Evolutionary conservation across 2,797 vertebrate species (phyloP), one percentile per base, ranked within the genome.

Genomic region (Pseudocheirus occidentalis): DNA sequence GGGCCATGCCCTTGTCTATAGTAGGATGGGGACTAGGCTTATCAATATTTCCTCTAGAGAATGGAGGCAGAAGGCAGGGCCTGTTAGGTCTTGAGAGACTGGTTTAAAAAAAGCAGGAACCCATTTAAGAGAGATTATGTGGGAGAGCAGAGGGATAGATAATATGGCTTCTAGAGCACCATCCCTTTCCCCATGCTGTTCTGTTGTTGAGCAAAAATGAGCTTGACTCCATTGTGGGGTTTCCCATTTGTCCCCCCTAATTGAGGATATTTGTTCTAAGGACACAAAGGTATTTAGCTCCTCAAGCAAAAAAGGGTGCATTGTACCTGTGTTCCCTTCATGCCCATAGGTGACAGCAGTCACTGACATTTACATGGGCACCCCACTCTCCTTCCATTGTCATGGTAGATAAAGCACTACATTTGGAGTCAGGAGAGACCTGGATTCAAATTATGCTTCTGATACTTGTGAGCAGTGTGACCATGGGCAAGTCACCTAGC

Each of bases 31-130:
- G 53, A 93, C 91, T 0, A 11, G 0, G 40, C 95, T 89, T 94
- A 55, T 50, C 53, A 7, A 0, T 50, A 40, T 58, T 50, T 96
- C 59, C 89, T 90, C 73, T 92, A 87, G 90, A 92, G 55, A 55
- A 92, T 93, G 91, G 92, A 91, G 93, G 92, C 90, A 94, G 0
- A 0, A 11, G 52, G 91, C 6, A 0, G 0, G 1, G 0, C 55
- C 90, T 56, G 91, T 29, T 94, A 91, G 55, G 52, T 50, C 92
- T 93, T 62, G n/a, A 81, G 53, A 89, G 92, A 53, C 31, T 54
- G 4, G 3, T 46, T 87, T 81, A 31, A 58, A 58, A 29, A 81
- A 81, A 40, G 66, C 40, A 27, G 24, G 9, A 50, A 50, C 73
- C 40, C 40, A 50, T 46, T 95, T 56, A 5, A 7, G 6, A 87